phyloP scores from a whole-genome alignment of 2,888 invertebrate species.

The Diogma glabrata region DNA sequence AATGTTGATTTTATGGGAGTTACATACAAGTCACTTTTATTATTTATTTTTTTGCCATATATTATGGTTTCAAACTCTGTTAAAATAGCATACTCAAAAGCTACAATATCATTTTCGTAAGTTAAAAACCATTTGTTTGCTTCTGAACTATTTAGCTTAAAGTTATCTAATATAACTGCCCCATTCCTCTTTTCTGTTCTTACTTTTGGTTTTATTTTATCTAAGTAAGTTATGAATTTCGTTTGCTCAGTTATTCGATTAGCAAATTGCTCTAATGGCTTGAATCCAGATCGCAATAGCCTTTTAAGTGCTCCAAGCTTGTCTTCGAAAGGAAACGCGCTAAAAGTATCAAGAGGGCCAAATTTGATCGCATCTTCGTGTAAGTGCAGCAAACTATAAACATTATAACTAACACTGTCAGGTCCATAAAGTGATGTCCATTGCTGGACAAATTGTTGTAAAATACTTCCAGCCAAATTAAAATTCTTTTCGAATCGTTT shows the following conservation, averaged over 20 bases:
- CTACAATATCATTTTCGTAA: not conserved
- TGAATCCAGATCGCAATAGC: no score
- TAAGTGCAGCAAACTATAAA: no score
- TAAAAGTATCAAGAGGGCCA: no score
- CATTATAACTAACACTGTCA: slow-evolving; percentile 6
- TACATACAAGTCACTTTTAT: no score
- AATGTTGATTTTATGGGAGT: not conserved
- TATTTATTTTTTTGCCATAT: not conserved
- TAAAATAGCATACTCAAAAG: not conserved
- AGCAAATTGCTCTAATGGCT: no score
- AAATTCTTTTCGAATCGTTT: not conserved
- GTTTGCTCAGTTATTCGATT: no score
- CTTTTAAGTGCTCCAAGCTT: no score
- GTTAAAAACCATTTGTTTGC: slow-evolving; percentile 3
- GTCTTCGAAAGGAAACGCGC: no score
- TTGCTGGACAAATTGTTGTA: not conserved
- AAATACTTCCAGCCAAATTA: not conserved
- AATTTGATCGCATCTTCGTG: no score
- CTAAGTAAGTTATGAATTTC: no score
- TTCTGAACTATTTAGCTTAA: not conserved
- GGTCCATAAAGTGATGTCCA: slow-evolving; percentile 1
- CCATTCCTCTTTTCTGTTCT: no score
- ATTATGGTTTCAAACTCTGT: not conserved
- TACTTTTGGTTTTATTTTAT: no score
- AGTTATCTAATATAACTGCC: not conserved